Conservation (phyloP, 1,140 invertebrate genomes). For the Lepidurus arcticus region DNA sequence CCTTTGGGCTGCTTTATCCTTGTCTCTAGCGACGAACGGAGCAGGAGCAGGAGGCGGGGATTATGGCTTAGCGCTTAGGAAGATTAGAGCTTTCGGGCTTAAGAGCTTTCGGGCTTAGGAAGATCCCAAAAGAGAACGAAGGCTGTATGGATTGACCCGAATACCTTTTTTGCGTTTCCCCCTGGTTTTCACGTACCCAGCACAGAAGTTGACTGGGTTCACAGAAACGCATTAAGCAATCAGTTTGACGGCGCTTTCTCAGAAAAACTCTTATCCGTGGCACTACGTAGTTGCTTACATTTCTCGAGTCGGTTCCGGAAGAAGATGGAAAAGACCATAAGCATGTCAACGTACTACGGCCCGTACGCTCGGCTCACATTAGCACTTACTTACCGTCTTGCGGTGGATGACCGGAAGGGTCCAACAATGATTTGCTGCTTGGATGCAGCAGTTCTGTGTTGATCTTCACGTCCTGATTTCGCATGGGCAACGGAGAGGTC, state of each 20-base stretch:
- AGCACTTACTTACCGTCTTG: conserved; percentile 10
- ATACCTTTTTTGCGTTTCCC: not conserved
- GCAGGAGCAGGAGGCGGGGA: conserved; percentile 15
- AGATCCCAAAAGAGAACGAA: not conserved
- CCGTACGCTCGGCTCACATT: not conserved
- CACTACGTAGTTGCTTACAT: too few relatives aligned
- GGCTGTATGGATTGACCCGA: conserved; percentile 16
- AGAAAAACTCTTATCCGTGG: too few relatives aligned
- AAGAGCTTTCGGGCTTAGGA: conserved; percentile 4
- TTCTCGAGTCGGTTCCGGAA: too few relatives aligned
- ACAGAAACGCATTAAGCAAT: not conserved
- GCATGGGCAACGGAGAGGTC: not conserved
- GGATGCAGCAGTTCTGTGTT: not conserved
- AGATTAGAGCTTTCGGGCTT: conserved; percentile 14
- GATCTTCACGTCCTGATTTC: not conserved
- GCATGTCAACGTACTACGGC: too few relatives aligned
- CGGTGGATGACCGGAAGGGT: conserved; percentile 13
- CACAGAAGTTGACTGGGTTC: not conserved
- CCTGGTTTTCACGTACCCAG: not conserved
- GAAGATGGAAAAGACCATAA: too few relatives aligned
- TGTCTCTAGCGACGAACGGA: conserved; percentile 1
- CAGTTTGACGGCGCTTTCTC: not conserved
- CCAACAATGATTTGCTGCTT: not conserved
- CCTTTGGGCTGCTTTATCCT: not conserved
- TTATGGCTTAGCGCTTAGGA: conserved; percentile 21